phyloP scores from a whole-genome alignment of 1,140 invertebrate species.

The Agraylea sexmaculata region DNA sequence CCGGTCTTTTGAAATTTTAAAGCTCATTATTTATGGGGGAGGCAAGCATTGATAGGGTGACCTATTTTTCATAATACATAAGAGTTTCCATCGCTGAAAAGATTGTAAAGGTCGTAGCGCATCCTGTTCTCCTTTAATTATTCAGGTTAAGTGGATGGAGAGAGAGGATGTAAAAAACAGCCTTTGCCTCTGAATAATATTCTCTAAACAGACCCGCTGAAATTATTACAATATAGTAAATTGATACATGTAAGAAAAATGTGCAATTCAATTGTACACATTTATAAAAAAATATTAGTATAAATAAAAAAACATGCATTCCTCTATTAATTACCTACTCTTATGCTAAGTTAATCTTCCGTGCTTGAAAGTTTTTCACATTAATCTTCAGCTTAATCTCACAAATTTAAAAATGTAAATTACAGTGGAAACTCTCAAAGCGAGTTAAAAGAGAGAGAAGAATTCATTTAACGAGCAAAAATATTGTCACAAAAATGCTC shows the following conservation, averaged over 20 bases:
- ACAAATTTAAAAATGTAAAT: too few relatives aligned
- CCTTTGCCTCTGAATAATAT: not conserved
- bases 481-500: too few relatives aligned
- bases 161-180: not conserved
- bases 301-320: conserved; percentile 6
- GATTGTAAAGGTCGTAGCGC: not conserved
- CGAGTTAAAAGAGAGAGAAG: too few relatives aligned
- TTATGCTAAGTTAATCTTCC: too few relatives aligned
- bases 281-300: too few relatives aligned
- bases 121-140: conserved; percentile 11
- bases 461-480: too few relatives aligned
- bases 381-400: too few relatives aligned
- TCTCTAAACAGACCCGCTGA: not conserved
- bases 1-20: conserved; percentile 11
- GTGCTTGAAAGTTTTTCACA: too few relatives aligned
- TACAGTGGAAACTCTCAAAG: too few relatives aligned
- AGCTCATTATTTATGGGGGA: conserved; percentile 4
- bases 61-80: conserved; percentile 1
- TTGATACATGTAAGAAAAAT: too few relatives aligned
- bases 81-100: not conserved
- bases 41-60: not conserved
- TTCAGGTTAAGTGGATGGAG: conserved; percentile 15
- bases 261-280: too few relatives aligned
- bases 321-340: not conserved
- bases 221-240: too few relatives aligned